These are phyloP conservation scores for Lithophane semibrunnea DNA, from an alignment of 2,888 invertebrate genomes.

Conservation along the genomic window DNA sequence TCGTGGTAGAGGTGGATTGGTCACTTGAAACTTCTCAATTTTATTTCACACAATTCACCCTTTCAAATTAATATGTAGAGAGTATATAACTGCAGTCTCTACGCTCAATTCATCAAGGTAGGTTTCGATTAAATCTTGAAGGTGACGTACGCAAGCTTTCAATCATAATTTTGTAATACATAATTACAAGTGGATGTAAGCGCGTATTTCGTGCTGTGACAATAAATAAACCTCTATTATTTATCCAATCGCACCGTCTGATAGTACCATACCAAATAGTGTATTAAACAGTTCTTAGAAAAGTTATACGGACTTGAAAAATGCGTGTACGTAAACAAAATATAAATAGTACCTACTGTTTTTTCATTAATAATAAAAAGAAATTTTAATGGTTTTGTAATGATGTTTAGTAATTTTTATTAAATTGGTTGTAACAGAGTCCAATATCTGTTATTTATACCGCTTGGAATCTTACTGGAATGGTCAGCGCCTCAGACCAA, in stretches of 20 bases:
- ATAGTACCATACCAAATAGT: not conserved
- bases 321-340: constrained; percentile 20
- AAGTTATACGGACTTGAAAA: not conserved
- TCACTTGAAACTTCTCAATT: constrained; percentile 13
- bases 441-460: not conserved
- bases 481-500: not conserved
- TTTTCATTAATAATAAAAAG: not conserved
- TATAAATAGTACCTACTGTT: not conserved
- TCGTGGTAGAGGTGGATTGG: constrained; percentile 44
- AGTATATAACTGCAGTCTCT: constrained; percentile 9
- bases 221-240: not conserved
- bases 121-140: constrained; percentile 6
- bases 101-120: constrained; percentile 23
- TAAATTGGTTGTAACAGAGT: not conserved
- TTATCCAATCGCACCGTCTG: not conserved
- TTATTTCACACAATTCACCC: constrained; percentile 1
- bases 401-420: too few species aligned
- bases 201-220: constrained; percentile 9
- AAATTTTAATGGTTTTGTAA: too few species aligned
- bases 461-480: constrained; percentile 6
- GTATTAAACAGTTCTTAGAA: not conserved
- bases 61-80: constrained; percentile 36
- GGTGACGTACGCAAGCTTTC: constrained; percentile 24
- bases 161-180: not conserved
- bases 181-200: not conserved